Evolutionary conservation across 2,888 invertebrate species (phyloP).

Genomic region (Tupiocoris notatus): DNA sequence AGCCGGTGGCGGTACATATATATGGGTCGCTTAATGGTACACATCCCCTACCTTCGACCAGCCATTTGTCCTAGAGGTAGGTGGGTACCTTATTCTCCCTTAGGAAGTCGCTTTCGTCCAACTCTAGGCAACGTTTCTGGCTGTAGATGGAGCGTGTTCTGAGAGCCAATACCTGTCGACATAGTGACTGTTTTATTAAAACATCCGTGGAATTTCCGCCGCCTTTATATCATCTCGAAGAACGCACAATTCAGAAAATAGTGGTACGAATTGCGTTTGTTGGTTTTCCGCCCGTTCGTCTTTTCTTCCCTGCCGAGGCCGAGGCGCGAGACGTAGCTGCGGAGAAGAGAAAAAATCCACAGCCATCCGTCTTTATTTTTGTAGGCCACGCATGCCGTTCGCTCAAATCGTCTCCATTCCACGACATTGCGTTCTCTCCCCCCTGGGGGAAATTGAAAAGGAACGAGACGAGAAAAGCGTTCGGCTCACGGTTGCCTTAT

Average conservation of each 20-base stretch:
- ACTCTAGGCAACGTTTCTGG: background rate
- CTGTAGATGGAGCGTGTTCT: background rate
- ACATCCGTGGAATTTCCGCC: slow-evolving; percentile 30
- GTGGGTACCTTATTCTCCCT: too few species aligned
- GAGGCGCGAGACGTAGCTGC: background rate
- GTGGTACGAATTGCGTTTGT: slow-evolving; percentile 24
- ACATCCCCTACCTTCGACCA: background rate
- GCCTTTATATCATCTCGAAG: slow-evolving; percentile 35
- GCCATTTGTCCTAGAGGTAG: background rate
- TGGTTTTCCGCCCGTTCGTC: background rate
- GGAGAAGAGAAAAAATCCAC: background rate
- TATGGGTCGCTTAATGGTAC: slow-evolving; percentile 30
- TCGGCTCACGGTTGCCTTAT: background rate
- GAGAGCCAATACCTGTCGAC: slow-evolving; percentile 29
- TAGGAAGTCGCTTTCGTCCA: slow-evolving; percentile 4
- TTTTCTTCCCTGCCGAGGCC: background rate
- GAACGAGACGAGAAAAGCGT: background rate
- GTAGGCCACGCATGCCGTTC: background rate
- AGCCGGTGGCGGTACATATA: slow-evolving; percentile 17
- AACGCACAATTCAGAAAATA: slow-evolving; percentile 25
- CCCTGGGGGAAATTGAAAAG: background rate
- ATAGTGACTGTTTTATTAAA: slow-evolving; percentile 35
- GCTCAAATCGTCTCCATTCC: background rate
- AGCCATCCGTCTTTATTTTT: background rate
- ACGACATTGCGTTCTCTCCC: background rate